These are phyloP conservation scores for Hypotaenidia okinawae DNA, from an alignment of 2,797 vertebrate species.

Conservation along the genomic window DNA sequence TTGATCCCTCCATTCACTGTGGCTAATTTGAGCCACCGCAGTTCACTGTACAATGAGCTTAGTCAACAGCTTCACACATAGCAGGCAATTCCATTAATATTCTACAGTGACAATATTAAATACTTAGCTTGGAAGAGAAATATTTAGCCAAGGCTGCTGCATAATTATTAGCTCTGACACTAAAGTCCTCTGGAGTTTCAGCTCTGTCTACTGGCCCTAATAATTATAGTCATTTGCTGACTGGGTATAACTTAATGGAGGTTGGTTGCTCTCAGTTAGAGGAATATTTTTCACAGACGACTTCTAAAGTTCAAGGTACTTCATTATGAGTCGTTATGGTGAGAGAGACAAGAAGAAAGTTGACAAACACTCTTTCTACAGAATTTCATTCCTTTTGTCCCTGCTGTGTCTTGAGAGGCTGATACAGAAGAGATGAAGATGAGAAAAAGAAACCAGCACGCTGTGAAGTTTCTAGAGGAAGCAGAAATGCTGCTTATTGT, in stretches of 20 bases:
- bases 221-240: slow-evolving; percentile 71
- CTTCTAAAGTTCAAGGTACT: slow-evolving; percentile 57
- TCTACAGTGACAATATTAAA: slow-evolving; percentile 60
- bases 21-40: slow-evolving; percentile 52
- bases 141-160: slow-evolving; percentile 70
- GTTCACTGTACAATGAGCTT: slow-evolving; percentile 59
- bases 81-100: slow-evolving; percentile 64
- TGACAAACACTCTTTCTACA: slow-evolving; percentile 44
- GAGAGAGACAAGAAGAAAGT: slow-evolving; percentile 42
- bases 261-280: slow-evolving; percentile 45
- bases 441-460: neutral
- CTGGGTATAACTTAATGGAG: slow-evolving; percentile 53
- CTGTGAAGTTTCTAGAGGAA: slow-evolving; percentile 10
- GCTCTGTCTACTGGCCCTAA: slow-evolving; percentile 64
- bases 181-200: slow-evolving; percentile 66
- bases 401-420: slow-evolving; percentile 26
- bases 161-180: slow-evolving; percentile 71
- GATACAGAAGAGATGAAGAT: neutral
- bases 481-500: neutral
- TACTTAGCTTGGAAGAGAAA: slow-evolving; percentile 59
- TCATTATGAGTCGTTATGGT: slow-evolving; percentile 8
- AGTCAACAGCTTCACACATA: slow-evolving; percentile 64
- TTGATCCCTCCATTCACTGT: neutral
- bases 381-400: slow-evolving; percentile 36
- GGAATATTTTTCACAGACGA: slow-evolving; percentile 51